These are phyloP conservation scores for Elephas maximus DNA, from an alignment of 2,113 vertebrate species.

Conservation along the genomic window DNA sequence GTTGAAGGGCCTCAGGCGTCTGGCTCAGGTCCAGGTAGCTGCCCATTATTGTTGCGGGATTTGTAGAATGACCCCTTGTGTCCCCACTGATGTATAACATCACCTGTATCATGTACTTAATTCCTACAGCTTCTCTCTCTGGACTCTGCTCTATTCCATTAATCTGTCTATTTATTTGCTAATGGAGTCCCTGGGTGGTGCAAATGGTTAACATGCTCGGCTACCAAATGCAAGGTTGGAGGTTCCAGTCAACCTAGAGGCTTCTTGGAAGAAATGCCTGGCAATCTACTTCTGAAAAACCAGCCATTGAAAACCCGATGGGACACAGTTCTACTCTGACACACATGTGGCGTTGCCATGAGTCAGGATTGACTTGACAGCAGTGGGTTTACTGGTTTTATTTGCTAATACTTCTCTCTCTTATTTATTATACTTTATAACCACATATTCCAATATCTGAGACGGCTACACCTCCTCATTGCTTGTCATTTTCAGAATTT, in stretches of 20 bases:
- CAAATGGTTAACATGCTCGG: not conserved
- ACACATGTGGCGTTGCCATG: not conserved
- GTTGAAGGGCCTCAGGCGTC: not conserved
- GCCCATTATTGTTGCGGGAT: not conserved
- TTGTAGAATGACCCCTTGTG: not conserved
- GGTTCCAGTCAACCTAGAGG: not conserved
- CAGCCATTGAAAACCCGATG: not conserved
- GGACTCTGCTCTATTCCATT: not conserved
- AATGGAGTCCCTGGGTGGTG: not conserved
- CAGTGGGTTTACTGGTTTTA: not conserved
- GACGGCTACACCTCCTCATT: not conserved
- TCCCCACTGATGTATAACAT: not conserved
- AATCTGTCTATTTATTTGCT: not conserved
- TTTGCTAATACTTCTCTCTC: not conserved
- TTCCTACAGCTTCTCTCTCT: not conserved
- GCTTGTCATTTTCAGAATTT: slow-evolving; percentile 26
- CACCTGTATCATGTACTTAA: not conserved
- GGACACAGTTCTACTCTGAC: not conserved
- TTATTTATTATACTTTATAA: not conserved
- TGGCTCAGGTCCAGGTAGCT: not conserved
- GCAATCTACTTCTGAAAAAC: not conserved
- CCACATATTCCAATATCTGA: not conserved
- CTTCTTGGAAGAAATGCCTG: not conserved
- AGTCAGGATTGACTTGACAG: not conserved
- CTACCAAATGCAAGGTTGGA: not conserved